Percentiles rank a stretch among this genome's conserved stretches.
Evolutionary conservation across 2,113 vertebrate genomes (phyloP).

Genomic region (Aegithalos caudatus): DNA sequence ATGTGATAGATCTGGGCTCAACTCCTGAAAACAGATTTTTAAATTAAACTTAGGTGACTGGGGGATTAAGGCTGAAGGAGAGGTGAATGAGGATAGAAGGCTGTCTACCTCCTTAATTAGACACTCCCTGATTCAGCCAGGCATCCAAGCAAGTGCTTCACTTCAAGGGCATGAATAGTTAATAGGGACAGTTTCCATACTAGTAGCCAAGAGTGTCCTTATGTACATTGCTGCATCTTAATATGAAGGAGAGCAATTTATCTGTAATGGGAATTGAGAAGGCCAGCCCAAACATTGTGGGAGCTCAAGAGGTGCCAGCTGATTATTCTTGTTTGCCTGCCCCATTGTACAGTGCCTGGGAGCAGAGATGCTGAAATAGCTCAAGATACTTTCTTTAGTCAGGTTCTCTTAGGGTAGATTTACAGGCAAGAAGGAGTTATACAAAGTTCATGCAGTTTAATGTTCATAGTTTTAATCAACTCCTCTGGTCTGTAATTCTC

Average conservation of each 20-base stretch:
- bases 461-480: neutral
- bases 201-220: neutral
- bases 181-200: neutral
- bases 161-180: conserved; percentile 27
- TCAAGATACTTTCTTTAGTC: neutral
- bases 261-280: neutral
- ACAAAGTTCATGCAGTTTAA: neutral
- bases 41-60: conserved; percentile 29
- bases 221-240: neutral
- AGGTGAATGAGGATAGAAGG: neutral
- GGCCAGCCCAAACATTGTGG: neutral
- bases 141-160: conserved; percentile 26
- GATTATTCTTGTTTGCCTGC: neutral
- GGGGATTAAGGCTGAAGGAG: conserved; percentile 14
- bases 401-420: neutral
- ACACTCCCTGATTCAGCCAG: conserved; percentile 24
- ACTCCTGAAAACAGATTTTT: conserved; percentile 34
- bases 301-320: neutral
- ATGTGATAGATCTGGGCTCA: conserved; percentile 6
- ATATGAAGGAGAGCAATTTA: neutral
- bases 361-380: neutral
- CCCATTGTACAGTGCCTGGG: neutral
- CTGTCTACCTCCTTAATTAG: conserved; percentile 47
- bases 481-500: neutral
- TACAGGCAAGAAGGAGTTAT: neutral